Evolutionary conservation across 2,113 vertebrate species (phyloP), one percentile per base, ranked within the genome.

Genomic region (Eublepharis macularius): DNA sequence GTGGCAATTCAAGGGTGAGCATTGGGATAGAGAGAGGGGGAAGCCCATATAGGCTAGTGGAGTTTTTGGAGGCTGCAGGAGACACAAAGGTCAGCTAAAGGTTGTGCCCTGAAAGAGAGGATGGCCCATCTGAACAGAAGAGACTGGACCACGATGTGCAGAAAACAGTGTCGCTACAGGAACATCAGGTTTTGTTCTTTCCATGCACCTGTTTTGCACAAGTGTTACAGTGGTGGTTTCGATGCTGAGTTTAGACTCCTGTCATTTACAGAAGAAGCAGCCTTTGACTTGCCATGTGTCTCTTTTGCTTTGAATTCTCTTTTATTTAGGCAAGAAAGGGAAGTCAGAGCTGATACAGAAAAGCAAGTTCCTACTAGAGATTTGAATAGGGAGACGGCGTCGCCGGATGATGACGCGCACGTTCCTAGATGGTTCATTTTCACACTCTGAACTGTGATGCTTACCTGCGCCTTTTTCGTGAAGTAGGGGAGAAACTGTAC

Each of bases 401-500:
- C 72, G 16, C 51, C 1, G 34, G 78, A 2, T n/a, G 17, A 72
- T 83, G 29, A 6, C 81, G 69, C 63, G 45, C 68, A 86, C 88
- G 82, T 94, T 92, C 94, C 90, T 94, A 24, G 88, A 90, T 87
- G 91, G 80, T 45, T 91, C 82, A 34, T 32, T 89, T 85, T 51
- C n/a, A 63, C 91, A 84, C 90, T 87, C 75, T 76, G 85, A 72
- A 69, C 80, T 60, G 57, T 88, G 85, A 81, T 81, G 78, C 80
- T 57, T 77, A 75, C 87, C 29, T 39, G 77, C 83, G 86, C 49
- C 89, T 89, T 82, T 83, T 80, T 17, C 13, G 7, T 73, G 85
- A 92, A 94, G 85, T 2, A 29, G 16, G 7, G 78, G 87, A 86
- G 88, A 79, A 8, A 73, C 86, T 51, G 82, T 86, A 47, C 76